Base-by-base conservation (phyloP, 1,140 invertebrate genomes). In the Cotesia vestalis region DNA sequence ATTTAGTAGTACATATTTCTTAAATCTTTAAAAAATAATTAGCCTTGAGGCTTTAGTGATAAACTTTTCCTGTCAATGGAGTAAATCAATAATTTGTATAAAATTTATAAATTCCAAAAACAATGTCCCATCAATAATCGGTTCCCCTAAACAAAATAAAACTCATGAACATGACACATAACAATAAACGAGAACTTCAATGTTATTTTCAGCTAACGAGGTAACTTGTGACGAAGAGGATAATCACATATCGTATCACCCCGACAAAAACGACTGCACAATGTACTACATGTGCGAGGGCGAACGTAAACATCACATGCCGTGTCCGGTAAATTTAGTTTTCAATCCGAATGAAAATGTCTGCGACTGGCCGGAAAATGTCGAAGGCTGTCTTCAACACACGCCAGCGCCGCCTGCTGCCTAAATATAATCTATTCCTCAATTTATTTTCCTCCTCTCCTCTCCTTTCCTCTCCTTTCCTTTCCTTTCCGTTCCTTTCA, bases 221-320 rank as follows among this genome's bases (percentile, higher is more conserved):
- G 93, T 97, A 0, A 90, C 90, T 2, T 98, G 96, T 80, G 95
- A 95, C 78, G 95, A 97, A 87, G 94, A 95, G 83, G 95, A 97
- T 78, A 96, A 95, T 20, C 95, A 96, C 82, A 97, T 97, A 64
- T 96, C 94, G 69, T 98, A 97, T 84, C 95, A 97, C 80, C 89
- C 91, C 5, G 96, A 98, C 82, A 94, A 95, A 83, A 91, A 91
- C 14, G 95, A 98, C 81, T 98, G 96, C 84, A 95, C 94, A 34
- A 94, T 93, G 88, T 97, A 97, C 83, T 97, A 95, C 86, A 97
- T 97, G 95, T 98, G 96, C 81, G 95, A 98, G 88, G 96, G 96
- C 8, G 95, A 95, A 82, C 88, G 95, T n/a, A 95, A 96, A 80
- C 95, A 98, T 84, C 96, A 98, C 87, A 98, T 97, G 95, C 95